A percentile compares a stretch with the other conserved stretches of the same genome.
Evolutionary conservation across 2,797 vertebrate genomes (phyloP).

Genomic region (Megaceryle alcyon): DNA sequence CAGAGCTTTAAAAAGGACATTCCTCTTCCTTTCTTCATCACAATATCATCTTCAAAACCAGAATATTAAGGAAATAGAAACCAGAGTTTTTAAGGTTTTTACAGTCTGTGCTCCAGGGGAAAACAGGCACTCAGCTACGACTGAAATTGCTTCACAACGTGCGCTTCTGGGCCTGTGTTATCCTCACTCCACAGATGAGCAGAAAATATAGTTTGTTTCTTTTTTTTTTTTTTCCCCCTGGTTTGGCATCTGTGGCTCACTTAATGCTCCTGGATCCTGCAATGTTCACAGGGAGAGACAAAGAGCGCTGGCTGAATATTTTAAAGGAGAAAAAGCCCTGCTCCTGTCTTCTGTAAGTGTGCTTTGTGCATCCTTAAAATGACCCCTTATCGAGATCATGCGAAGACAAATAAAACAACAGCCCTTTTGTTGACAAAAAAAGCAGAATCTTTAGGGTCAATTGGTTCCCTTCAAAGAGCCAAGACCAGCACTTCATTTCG

Average conservation of each 20-base stretch:
- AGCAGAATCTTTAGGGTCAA: slow-evolving; percentile 53
- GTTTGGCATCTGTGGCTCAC: slow-evolving; percentile 71
- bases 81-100: slow-evolving; percentile 74
- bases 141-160: slow-evolving; percentile 80
- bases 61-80: slow-evolving; percentile 78
- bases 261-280: slow-evolving; percentile 58
- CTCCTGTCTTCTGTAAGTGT: slow-evolving; percentile 1
- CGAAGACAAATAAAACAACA: slow-evolving; percentile 35
- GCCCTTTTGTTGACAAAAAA: slow-evolving; percentile 45
- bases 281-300: slow-evolving; percentile 69
- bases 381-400: slow-evolving; percentile 38
- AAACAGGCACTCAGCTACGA: slow-evolving; percentile 78
- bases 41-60: slow-evolving; percentile 66
- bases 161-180: slow-evolving; percentile 75
- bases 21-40: slow-evolving; percentile 61
- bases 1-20: slow-evolving; percentile 31
- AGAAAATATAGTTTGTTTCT: slow-evolving; percentile 82
- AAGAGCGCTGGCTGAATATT: slow-evolving; percentile 31
- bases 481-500: not conserved
- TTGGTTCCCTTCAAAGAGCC: slow-evolving; percentile 19
- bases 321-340: slow-evolving; percentile 23
- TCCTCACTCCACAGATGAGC: slow-evolving; percentile 77
- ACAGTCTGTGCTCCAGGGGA: slow-evolving; percentile 77
- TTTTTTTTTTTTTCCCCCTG: slow-evolving; percentile 21
- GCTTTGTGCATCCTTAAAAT: slow-evolving; percentile 53